Conservation (phyloP, 2,113 vertebrate genomes). For the Toxotes chatareus region DNA sequence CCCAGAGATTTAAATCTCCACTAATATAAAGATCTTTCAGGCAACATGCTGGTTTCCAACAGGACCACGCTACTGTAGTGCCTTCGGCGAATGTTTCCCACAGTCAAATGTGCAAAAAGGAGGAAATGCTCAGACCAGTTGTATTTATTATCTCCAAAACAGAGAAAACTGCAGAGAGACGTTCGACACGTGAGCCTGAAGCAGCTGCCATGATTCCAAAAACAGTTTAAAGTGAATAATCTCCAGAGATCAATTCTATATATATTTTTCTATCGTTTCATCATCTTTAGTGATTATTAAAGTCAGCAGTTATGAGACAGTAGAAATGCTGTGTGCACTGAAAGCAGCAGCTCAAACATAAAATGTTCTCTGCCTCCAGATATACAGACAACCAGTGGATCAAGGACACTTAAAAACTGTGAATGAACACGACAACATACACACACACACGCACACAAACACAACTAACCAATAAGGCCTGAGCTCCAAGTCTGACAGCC, state of each 20-base stretch:
- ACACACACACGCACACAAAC: background rate
- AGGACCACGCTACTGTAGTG: background rate
- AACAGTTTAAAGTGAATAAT: conserved; percentile 10
- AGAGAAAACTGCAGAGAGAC: background rate
- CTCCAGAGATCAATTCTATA: background rate
- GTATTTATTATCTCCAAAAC: conserved; percentile 3
- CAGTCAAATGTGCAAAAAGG: background rate
- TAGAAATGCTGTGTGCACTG: background rate
- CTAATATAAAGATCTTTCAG: background rate
- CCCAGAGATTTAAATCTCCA: too few species aligned
- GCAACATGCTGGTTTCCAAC: background rate
- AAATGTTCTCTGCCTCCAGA: conserved; percentile 12
- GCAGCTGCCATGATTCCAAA: background rate
- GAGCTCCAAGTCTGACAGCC: conserved; percentile 93
- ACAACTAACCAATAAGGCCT: conserved; percentile 93
- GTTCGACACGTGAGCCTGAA: conserved; percentile 6
- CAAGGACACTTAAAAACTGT: conserved; percentile 12
- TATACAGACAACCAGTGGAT: conserved; percentile 5
- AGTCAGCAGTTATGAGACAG: conserved; percentile 26
- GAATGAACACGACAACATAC: background rate
- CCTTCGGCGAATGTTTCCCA: background rate
- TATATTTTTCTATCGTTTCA: conserved; percentile 16
- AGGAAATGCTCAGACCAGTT: conserved; percentile 9
- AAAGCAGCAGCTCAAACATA: conserved; percentile 9
- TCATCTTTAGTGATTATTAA: conserved; percentile 1